These are phyloP conservation scores for Burhinus oedicnemus DNA, from an alignment of 2,113 vertebrate species.

Conservation along the genomic window DNA sequence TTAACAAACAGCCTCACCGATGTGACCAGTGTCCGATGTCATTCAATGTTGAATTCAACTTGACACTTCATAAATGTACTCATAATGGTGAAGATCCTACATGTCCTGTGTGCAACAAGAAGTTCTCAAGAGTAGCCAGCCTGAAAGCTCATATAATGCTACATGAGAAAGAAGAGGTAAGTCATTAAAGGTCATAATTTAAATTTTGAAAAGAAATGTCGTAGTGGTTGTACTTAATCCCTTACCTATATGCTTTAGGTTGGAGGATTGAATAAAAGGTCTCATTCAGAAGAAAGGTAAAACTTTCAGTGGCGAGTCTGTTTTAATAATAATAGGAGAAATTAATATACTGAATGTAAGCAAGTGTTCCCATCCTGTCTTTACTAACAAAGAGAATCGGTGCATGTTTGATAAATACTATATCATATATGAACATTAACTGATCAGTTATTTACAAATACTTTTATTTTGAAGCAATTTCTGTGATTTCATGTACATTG, in stretches of 20 bases:
- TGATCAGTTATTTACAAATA: neutral
- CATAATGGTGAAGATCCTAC: constrained; percentile 89
- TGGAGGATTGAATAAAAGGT: neutral
- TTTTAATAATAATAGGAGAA: neutral
- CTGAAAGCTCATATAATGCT: constrained; percentile 98
- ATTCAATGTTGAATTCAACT: constrained; percentile 97
- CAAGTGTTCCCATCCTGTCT: neutral
- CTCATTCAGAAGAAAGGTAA: neutral
- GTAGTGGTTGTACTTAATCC: neutral
- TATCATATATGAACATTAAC: neutral
- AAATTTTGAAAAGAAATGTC: neutral
- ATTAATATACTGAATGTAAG: neutral
- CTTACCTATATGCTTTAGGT: neutral
- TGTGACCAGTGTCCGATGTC: constrained; percentile 95
- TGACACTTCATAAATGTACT: constrained; percentile 94
- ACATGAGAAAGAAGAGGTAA: constrained; percentile 97
- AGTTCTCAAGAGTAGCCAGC: constrained; percentile 94
- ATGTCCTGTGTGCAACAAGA: constrained; percentile 94
- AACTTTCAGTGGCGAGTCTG: neutral
- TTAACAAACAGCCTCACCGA: constrained; percentile 87
- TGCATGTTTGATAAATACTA: neutral
- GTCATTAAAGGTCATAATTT: neutral
- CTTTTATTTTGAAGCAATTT: neutral
- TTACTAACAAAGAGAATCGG: neutral
- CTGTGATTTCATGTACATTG: neutral